Conservation (phyloP, 2,113 vertebrate species). For the Salvelinus fontinalis region DNA sequence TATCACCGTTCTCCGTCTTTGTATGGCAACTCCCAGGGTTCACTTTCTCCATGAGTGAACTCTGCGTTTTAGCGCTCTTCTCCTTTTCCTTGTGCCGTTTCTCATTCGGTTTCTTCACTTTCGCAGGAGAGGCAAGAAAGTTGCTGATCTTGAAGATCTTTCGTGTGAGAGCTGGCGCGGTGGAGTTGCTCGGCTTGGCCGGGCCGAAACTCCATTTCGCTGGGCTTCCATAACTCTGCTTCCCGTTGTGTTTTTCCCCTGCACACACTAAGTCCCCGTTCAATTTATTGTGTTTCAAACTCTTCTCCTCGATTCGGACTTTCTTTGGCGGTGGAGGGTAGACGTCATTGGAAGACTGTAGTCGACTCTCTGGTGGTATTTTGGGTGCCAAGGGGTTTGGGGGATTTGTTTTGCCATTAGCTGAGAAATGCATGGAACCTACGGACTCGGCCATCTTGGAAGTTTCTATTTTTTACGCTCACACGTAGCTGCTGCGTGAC, state of each 20-base stretch:
- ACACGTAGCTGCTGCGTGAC: conserved; percentile 76
- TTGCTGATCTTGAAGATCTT: conserved; percentile 79
- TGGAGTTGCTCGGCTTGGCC: conserved; percentile 71
- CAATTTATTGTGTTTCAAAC: conserved; percentile 79
- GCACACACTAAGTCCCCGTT: conserved; percentile 80
- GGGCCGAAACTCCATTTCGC: conserved; percentile 82
- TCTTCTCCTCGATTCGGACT: conserved; percentile 78
- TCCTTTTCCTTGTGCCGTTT: conserved; percentile 86
- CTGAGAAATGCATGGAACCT: conserved; percentile 74
- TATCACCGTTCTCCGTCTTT: conserved; percentile 75
- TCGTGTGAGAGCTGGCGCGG: conserved; percentile 61
- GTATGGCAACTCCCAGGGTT: conserved; percentile 68
- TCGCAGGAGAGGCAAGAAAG: conserved; percentile 69
- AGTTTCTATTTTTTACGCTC: conserved; percentile 92
- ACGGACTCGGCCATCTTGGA: conserved; percentile 90
- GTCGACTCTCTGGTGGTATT: conserved; percentile 67
- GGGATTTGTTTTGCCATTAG: conserved; percentile 71
- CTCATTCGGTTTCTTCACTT: conserved; percentile 82
- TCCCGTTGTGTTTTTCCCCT: conserved; percentile 76
- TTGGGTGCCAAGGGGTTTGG: conserved; percentile 70
- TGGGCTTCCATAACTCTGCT: conserved; percentile 79
- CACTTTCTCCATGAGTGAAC: conserved; percentile 63
- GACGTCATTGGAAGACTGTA: conserved; percentile 72
- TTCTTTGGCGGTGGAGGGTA: conserved; percentile 78
- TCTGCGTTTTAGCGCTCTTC: conserved; percentile 69